These are phyloP conservation scores for Chlamydotis undulata DNA, from an alignment of 2,113 vertebrate species.

Conservation along the genomic window DNA sequence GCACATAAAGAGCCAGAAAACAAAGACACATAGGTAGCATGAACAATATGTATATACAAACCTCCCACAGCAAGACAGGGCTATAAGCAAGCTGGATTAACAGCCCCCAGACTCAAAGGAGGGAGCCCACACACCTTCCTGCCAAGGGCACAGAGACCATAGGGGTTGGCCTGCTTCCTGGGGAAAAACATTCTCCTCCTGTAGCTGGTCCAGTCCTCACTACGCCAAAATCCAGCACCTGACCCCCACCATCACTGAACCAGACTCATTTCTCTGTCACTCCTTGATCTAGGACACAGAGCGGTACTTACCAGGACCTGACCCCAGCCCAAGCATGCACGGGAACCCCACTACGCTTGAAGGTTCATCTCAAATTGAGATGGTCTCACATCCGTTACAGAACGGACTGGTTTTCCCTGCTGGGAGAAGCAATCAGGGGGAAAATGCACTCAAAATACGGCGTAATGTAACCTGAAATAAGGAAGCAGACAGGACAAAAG, in stretches of 20 bases:
- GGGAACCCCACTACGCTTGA: accelerated
- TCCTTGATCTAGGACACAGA: background rate
- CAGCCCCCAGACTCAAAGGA: background rate
- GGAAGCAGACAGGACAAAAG: conserved; percentile 54
- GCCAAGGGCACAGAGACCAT: background rate
- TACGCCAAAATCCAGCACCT: accelerated
- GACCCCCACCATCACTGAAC: background rate
- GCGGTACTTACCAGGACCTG: background rate
- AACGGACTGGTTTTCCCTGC: background rate
- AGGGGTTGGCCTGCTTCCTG: background rate
- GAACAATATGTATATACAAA: background rate
- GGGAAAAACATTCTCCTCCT: background rate
- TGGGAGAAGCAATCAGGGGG: background rate
- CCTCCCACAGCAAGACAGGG: background rate
- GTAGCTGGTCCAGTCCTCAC: background rate
- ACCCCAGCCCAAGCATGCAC: background rate
- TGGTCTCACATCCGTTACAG: background rate
- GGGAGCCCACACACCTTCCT: background rate
- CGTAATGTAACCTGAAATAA: background rate
- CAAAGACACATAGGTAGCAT: background rate
- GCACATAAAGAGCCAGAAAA: background rate
- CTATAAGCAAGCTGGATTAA: background rate
- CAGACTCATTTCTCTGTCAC: background rate
- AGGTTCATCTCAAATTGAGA: background rate
- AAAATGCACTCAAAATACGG: background rate